Evolutionary conservation across 2,797 vertebrate genomes (phyloP).

Genomic region (Hybognathus amarus): DNA sequence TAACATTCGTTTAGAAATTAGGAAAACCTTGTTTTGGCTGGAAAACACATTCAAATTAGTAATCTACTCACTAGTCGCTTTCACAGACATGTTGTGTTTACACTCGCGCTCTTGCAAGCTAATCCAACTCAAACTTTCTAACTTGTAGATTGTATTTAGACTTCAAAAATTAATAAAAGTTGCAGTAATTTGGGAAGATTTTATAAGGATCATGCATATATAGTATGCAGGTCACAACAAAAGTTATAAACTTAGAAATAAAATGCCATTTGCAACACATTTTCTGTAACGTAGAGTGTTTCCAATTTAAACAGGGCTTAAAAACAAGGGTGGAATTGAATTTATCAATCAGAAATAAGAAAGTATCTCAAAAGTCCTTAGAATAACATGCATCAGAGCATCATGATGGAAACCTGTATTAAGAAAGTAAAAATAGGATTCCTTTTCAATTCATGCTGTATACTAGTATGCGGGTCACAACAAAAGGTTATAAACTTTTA

Average conservation of each 20-base stretch:
- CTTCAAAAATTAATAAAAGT: not conserved
- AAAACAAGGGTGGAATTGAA: not conserved
- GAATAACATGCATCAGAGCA: not conserved
- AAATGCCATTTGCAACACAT: not conserved
- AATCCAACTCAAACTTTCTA: not conserved
- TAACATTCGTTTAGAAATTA: constrained; percentile 26
- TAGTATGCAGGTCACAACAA: not conserved
- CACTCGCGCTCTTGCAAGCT: not conserved
- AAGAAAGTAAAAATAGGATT: not conserved
- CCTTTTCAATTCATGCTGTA: not conserved
- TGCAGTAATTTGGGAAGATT: not conserved
- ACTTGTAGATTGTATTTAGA: not conserved
- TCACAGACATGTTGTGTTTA: not conserved
- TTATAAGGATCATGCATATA: no score
- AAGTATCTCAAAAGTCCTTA: not conserved
- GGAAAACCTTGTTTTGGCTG: constrained; percentile 16
- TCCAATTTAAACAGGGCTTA: not conserved
- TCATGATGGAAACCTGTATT: not conserved
- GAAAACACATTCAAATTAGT: constrained; percentile 40
- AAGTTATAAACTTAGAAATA: not conserved
- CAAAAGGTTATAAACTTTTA: no score
- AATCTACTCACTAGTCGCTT: not conserved
- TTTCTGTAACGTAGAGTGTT: not conserved
- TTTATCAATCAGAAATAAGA: not conserved
- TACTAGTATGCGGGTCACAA: no score